Conservation (phyloP, 2,797 vertebrate genomes). For the Typhlichthys subterraneus region DNA sequence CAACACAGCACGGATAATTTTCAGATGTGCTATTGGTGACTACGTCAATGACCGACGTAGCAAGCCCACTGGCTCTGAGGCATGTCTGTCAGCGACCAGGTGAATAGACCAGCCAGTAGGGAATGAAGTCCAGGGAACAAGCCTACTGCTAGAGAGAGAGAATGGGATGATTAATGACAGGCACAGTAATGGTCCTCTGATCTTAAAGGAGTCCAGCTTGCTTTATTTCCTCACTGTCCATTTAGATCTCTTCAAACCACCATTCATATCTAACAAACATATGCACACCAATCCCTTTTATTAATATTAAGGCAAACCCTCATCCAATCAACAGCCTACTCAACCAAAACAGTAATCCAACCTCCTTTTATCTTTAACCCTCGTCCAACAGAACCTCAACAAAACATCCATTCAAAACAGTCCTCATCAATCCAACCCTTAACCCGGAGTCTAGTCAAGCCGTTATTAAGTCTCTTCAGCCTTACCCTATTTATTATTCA, state of each 20-base stretch:
- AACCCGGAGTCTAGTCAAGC: constrained; percentile 26
- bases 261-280: neutral
- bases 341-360: too few species aligned
- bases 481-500: constrained; percentile 22
- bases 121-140: neutral
- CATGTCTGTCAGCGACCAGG: constrained; percentile 8
- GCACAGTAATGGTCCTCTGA: neutral
- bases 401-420: constrained; percentile 3
- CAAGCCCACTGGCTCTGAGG: constrained; percentile 17
- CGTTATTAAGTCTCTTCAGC: constrained; percentile 21
- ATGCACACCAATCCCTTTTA: too few species aligned
- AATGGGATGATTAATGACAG: constrained; percentile 11
- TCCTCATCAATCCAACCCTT: constrained; percentile 13
- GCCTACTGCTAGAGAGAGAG: constrained; percentile 7
- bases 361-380: constrained; percentile 1
- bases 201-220: neutral
- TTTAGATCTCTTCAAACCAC: neutral
- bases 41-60: constrained; percentile 21
- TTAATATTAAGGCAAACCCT: too few species aligned
- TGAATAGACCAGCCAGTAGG: neutral
- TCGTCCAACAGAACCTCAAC: constrained; percentile 1
- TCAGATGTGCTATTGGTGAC: too few species aligned
- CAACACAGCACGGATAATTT: constrained; percentile 50
- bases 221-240: neutral
- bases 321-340: too few species aligned